Percentiles rank a stretch among this genome's conserved stretches.
phyloP scores from a whole-genome alignment of 1,140 invertebrate species.

The Doryteuthis pealeii region DNA sequence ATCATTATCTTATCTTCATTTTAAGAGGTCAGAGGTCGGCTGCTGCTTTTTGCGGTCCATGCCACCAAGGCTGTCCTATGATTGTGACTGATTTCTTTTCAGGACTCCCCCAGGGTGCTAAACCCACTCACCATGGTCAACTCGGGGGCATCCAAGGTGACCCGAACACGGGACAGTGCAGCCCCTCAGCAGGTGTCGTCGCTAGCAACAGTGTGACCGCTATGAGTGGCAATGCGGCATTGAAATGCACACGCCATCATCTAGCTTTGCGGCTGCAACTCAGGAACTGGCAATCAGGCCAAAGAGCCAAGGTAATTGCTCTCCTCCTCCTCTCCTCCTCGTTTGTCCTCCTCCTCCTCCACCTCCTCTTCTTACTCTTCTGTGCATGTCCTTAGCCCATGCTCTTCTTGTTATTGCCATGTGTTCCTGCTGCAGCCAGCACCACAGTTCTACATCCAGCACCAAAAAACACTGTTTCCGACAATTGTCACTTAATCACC shows the following conservation, averaged over 20 bases:
- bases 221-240: slow-evolving; percentile 36
- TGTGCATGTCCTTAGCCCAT: background rate
- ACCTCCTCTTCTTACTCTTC: too few relatives aligned
- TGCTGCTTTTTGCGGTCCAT: background rate
- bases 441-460: background rate
- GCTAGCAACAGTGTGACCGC: slow-evolving; percentile 47
- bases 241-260: slow-evolving; percentile 54
- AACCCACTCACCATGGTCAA: slow-evolving; percentile 54
- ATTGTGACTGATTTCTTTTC: slow-evolving; percentile 28
- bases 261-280: slow-evolving; percentile 77
- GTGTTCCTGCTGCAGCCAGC: background rate
- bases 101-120: slow-evolving; percentile 53
- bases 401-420: background rate
- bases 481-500: too few relatives aligned
- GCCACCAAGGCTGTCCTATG: background rate
- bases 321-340: background rate
- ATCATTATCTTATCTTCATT: too few relatives aligned
- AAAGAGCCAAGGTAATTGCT: slow-evolving; percentile 58
- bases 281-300: slow-evolving; percentile 76
- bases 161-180: slow-evolving; percentile 56
- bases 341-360: too few relatives aligned
- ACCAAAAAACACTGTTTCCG: too few relatives aligned
- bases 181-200: slow-evolving; percentile 52
- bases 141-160: slow-evolving; percentile 41
- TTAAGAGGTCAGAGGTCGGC: background rate